Evolutionary conservation across 1,140 invertebrate genomes (phyloP).

Genomic region (Bombus sylvicola): DNA sequence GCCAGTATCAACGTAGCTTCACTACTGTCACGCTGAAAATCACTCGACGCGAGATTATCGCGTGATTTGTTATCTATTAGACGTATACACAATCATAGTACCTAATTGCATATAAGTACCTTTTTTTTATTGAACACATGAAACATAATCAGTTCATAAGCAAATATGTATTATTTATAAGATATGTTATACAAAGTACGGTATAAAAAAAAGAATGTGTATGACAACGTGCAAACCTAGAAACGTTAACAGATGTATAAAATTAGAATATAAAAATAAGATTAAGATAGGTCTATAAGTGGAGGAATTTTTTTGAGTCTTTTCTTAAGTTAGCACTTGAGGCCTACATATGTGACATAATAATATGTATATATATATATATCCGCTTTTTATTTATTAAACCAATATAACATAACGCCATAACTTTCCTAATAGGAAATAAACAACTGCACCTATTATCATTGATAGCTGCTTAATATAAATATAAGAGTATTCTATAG

Average conservation of each 20-base stretch:
- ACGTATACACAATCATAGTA: constrained; percentile 2
- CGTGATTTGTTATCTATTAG: background rate
- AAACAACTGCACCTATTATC: background rate
- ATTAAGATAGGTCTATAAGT: background rate
- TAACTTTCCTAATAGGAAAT: background rate
- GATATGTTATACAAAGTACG: background rate
- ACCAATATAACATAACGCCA: background rate
- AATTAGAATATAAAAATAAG: background rate
- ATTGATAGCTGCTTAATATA: background rate
- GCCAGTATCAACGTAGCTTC: constrained; percentile 47
- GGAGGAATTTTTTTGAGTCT: background rate
- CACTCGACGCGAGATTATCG: constrained; percentile 14
- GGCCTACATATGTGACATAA: background rate
- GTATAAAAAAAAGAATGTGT: no score
- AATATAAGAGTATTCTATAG: background rate
- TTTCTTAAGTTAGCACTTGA: background rate
- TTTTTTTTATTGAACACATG: background rate
- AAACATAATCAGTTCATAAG: background rate
- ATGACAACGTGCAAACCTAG: background rate
- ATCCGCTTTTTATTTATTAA: no score
- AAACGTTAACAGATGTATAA: background rate
- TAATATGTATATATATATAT: no score
- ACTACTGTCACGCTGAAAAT: background rate
- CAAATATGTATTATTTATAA: background rate
- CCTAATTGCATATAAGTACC: background rate